phyloP scores from a whole-genome alignment of 92 coral and sea anemone genomes.

The Palythoa caribaeorum region DNA sequence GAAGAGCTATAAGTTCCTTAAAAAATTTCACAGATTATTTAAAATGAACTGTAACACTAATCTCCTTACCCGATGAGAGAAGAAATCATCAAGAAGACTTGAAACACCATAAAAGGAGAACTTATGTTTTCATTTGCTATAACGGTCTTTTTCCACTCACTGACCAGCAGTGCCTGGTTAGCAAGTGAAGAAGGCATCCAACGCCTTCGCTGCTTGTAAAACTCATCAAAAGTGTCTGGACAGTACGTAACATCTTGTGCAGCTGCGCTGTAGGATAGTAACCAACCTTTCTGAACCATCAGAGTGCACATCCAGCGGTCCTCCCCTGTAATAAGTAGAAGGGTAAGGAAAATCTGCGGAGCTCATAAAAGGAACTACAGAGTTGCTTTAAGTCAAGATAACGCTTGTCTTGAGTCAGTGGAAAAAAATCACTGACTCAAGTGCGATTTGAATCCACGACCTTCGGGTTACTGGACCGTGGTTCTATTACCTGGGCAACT shows the following conservation, averaged over 20 bases:
- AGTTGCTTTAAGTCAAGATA: no score
- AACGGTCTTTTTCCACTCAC: slow-evolving; percentile 51
- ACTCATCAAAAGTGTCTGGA: slow-evolving; percentile 74
- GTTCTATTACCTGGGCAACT: no score
- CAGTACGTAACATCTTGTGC: slow-evolving; percentile 75
- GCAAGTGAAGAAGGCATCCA: slow-evolving; percentile 76
- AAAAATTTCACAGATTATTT: no score
- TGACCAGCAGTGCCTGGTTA: slow-evolving; percentile 66
- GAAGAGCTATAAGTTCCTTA: no score
- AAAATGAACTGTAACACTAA: neutral
- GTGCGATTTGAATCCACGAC: no score
- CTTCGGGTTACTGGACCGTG: no score
- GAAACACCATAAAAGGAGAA: slow-evolving; percentile 54
- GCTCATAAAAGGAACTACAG: neutral
- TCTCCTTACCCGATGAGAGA: slow-evolving; percentile 63
- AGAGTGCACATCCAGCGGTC: slow-evolving; percentile 78
- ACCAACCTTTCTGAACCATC: slow-evolving; percentile 73
- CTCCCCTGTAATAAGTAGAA: slow-evolving; percentile 48
- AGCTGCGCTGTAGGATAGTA: slow-evolving; percentile 71
- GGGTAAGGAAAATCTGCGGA: neutral
- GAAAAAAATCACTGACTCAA: no score
- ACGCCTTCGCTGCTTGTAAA: slow-evolving; percentile 70
- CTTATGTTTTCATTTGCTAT: slow-evolving; percentile 60
- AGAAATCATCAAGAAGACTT: slow-evolving; percentile 63
- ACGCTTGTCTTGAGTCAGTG: no score